phyloP scores from a whole-genome alignment of 2,113 vertebrate genomes.

The Mustelus asterias region DNA sequence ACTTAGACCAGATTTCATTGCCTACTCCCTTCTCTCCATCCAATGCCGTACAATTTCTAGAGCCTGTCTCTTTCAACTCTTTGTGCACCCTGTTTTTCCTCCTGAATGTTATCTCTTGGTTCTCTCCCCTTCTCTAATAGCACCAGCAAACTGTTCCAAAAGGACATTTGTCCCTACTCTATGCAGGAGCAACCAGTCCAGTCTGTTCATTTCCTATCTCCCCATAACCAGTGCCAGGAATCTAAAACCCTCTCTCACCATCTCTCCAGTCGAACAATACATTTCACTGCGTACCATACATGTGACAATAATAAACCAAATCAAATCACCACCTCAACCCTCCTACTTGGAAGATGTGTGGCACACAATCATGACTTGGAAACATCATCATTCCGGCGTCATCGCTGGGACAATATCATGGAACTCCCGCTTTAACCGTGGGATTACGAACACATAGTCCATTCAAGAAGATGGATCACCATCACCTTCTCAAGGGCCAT shows the following conservation, averaged over 20 bases:
- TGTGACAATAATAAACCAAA: too few species aligned
- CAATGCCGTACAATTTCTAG: background rate
- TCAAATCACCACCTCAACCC: too few species aligned
- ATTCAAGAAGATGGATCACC: background rate
- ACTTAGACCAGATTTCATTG: background rate
- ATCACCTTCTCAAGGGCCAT: background rate
- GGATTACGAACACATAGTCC: background rate
- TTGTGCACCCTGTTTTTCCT: background rate
- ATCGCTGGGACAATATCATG: background rate
- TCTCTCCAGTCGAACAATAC: background rate
- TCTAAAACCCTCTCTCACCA: background rate
- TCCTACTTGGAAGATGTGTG: background rate
- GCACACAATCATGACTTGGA: background rate
- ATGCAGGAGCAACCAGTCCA: background rate
- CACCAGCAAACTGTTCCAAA: background rate
- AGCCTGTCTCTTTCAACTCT: background rate
- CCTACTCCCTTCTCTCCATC: background rate
- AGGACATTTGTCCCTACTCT: background rate
- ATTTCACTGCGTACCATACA: too few species aligned
- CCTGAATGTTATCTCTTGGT: background rate
- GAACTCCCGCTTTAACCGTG: background rate
- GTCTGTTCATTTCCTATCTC: background rate
- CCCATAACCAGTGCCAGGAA: background rate
- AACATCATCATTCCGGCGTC: background rate
- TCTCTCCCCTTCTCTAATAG: background rate